These are phyloP conservation scores for Eurois occulta DNA, from an alignment of 2,888 invertebrate species.

Conservation along the genomic window DNA sequence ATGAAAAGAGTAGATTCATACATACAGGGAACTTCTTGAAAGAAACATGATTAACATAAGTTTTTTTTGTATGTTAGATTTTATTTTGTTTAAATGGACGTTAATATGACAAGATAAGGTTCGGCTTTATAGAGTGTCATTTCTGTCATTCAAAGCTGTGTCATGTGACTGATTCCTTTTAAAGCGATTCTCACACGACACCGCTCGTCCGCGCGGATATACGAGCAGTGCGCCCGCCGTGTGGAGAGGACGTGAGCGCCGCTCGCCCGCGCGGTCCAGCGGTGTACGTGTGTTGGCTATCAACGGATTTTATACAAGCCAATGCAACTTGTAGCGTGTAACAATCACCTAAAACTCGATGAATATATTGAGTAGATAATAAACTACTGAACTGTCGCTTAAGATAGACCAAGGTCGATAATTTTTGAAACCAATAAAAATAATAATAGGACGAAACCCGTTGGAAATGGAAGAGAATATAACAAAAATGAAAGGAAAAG, in stretches of 20 bases:
- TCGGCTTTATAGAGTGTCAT: neutral
- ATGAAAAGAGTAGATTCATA: slow-evolving; percentile 1
- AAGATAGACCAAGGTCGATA: no score
- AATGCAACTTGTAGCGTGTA: neutral
- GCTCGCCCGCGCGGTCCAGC: neutral
- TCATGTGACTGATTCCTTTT: neutral
- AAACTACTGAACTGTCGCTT: neutral
- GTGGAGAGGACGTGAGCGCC: neutral
- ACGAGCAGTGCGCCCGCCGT: no score
- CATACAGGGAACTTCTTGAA: slow-evolving; percentile 14
- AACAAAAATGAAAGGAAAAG: no score
- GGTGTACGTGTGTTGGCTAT: neutral
- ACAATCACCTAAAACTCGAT: neutral
- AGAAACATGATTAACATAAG: slow-evolving; percentile 5
- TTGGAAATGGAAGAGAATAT: no score
- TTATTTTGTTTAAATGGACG: neutral
- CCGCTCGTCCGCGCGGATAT: neutral
- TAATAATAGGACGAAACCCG: no score
- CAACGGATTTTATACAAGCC: neutral
- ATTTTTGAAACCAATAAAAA: no score
- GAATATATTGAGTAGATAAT: neutral
- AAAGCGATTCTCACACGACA: neutral
- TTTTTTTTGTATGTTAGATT: neutral
- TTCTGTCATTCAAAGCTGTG: neutral
- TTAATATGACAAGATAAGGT: neutral